Conservation (phyloP, 2,797 vertebrate genomes). For the Galagoides demidoff region DNA sequence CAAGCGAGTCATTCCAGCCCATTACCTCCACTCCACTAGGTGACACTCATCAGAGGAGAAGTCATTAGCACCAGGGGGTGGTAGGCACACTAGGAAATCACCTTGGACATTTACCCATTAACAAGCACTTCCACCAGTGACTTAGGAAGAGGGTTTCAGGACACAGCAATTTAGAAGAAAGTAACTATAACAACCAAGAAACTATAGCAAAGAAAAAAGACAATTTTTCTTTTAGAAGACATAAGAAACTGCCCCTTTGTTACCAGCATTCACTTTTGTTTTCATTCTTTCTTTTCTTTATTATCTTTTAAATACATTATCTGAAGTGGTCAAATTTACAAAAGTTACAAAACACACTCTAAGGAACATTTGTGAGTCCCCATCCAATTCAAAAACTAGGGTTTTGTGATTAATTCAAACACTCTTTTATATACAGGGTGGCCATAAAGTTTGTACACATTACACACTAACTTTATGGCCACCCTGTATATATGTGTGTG, state of each 20-base stretch:
- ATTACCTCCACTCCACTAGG: neutral
- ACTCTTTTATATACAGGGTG: neutral
- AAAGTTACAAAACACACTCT: neutral
- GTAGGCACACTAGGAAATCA: neutral
- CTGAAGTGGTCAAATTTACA: neutral
- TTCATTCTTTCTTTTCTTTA: conserved; percentile 21
- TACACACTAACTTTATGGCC: no score
- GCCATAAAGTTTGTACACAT: no score
- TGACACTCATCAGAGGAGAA: neutral
- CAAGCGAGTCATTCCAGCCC: conserved; percentile 39
- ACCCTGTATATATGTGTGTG: no score
- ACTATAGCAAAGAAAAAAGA: neutral
- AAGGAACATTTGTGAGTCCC: neutral
- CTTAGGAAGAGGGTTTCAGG: conserved; percentile 1
- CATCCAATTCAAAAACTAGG: neutral
- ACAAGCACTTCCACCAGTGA: neutral
- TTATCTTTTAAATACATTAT: conserved; percentile 21
- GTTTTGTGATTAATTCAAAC: neutral
- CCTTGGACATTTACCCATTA: neutral
- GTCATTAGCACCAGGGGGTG: neutral
- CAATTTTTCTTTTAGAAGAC: neutral
- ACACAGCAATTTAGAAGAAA: neutral
- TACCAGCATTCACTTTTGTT: neutral
- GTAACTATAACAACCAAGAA: neutral
- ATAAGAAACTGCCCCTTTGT: neutral